phyloP scores from a whole-genome alignment of 2,113 vertebrate species.

The Pelecanoides urinatrix region DNA sequence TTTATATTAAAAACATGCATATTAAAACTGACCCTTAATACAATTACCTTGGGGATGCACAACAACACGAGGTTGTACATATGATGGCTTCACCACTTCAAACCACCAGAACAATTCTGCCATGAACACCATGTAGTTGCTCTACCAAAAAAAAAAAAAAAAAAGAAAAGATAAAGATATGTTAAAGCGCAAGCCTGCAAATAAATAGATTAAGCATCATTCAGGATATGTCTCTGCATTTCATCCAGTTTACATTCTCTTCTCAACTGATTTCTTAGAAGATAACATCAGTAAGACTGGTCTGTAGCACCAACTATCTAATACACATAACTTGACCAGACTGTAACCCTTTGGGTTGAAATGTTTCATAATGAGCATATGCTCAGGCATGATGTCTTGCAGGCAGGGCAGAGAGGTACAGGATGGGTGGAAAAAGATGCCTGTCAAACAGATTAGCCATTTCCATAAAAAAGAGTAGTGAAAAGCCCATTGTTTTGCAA shows the following conservation, averaged over 20 bases:
- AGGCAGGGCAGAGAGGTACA: neutral
- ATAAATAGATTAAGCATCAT: neutral
- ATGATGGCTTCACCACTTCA: slow-evolving; percentile 93
- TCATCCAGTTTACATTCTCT: neutral
- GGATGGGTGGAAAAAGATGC: neutral
- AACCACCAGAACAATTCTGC: slow-evolving; percentile 98
- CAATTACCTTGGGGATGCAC: slow-evolving; percentile 76
- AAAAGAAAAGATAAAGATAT: neutral
- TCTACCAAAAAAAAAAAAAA: slow-evolving; percentile 72
- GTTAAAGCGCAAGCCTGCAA: neutral
- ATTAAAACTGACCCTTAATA: neutral
- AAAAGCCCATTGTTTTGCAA: neutral
- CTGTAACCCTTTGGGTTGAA: neutral
- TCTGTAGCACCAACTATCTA: neutral
- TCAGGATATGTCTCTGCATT: neutral
- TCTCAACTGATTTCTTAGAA: neutral
- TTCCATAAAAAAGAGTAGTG: neutral
- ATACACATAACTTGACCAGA: neutral
- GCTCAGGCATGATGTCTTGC: neutral
- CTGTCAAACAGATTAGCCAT: neutral
- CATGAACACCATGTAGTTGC: slow-evolving; percentile 97
- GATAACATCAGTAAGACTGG: neutral
- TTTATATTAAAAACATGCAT: neutral
- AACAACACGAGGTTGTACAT: slow-evolving; percentile 87
- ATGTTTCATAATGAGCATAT: neutral